These are phyloP conservation scores for Oscheius onirici DNA, from an alignment of 2,888 invertebrate species.

Conservation along the genomic window DNA sequence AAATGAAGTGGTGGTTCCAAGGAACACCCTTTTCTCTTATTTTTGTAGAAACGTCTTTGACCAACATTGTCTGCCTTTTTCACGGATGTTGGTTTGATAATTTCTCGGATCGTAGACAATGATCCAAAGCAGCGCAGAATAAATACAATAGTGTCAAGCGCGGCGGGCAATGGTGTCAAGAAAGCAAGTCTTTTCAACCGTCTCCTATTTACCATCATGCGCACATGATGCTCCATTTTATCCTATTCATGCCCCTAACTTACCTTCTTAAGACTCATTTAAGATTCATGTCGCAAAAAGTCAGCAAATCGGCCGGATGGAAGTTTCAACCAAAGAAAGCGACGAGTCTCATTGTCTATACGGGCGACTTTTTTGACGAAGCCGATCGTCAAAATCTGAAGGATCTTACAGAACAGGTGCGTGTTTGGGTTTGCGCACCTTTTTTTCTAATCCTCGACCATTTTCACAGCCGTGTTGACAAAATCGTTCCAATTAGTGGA, in stretches of 20 bases:
- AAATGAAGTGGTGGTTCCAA: no score
- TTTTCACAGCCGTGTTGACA: conserved; percentile 1
- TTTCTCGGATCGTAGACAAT: conserved; percentile 14
- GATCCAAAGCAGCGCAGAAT: conserved; percentile 30
- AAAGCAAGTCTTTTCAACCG: conserved; percentile 29
- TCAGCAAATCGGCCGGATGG: conserved; percentile 54
- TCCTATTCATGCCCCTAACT: neutral
- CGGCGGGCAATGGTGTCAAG: conserved; percentile 33
- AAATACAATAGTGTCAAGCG: conserved; percentile 37
- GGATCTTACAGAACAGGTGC: conserved; percentile 48
- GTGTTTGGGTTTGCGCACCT: conserved; percentile 12
- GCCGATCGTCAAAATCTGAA: conserved; percentile 44
- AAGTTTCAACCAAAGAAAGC: conserved; percentile 51
- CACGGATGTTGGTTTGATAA: conserved; percentile 6
- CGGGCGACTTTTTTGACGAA: conserved; percentile 39
- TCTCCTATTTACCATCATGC: conserved; percentile 31
- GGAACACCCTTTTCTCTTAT: neutral
- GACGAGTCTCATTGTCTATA: conserved; percentile 45
- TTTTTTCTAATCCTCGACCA: neutral
- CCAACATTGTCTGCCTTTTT: neutral
- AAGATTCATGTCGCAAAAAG: conserved; percentile 47
- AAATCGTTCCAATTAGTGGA: conserved; percentile 24
- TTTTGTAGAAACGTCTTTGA: neutral
- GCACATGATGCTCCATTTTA: conserved; percentile 20
- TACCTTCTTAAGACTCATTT: neutral